These are phyloP conservation scores for Phycodurus eques DNA, from an alignment of 2,113 vertebrate species.

Conservation along the genomic window DNA sequence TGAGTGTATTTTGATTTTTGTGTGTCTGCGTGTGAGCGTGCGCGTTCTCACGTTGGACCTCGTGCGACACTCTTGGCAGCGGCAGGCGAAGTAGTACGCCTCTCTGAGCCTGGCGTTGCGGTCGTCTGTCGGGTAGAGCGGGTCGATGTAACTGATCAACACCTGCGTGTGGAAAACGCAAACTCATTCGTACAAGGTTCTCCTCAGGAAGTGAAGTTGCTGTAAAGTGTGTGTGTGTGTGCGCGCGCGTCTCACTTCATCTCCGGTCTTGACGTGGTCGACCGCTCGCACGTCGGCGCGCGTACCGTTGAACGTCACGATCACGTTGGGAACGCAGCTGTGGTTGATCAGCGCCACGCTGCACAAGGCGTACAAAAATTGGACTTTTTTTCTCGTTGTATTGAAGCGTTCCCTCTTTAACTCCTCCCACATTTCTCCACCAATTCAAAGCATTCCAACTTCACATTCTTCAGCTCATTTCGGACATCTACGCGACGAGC, in stretches of 20 bases:
- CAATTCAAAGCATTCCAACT: too few relatives aligned
- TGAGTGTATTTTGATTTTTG: too few relatives aligned
- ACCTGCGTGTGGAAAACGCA: constrained; percentile 63
- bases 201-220: neutral
- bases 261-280: constrained; percentile 82
- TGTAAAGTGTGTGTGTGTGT: too few relatives aligned
- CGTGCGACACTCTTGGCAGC: constrained; percentile 84
- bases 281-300: constrained; percentile 88
- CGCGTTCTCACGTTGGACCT: constrained; percentile 77
- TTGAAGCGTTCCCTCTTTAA: too few relatives aligned
- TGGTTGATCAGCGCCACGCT: constrained; percentile 95
- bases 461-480: too few relatives aligned
- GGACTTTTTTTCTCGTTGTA: neutral
- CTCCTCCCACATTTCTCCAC: too few relatives aligned
- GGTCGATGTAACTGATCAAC: constrained; percentile 94
- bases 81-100: constrained; percentile 89
- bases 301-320: constrained; percentile 88
- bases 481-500: too few relatives aligned
- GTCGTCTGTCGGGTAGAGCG: constrained; percentile 92
- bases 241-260: constrained; percentile 80
- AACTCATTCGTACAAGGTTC: neutral
- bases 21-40: too few relatives aligned
- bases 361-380: constrained; percentile 27
- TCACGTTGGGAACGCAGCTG: constrained; percentile 92
- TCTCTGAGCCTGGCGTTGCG: constrained; percentile 85